Percentiles rank a stretch among this genome's conserved stretches.
These are phyloP conservation scores for Bradypodion ventrale DNA, from an alignment of 2,797 vertebrate genomes.

Conservation along the genomic window DNA sequence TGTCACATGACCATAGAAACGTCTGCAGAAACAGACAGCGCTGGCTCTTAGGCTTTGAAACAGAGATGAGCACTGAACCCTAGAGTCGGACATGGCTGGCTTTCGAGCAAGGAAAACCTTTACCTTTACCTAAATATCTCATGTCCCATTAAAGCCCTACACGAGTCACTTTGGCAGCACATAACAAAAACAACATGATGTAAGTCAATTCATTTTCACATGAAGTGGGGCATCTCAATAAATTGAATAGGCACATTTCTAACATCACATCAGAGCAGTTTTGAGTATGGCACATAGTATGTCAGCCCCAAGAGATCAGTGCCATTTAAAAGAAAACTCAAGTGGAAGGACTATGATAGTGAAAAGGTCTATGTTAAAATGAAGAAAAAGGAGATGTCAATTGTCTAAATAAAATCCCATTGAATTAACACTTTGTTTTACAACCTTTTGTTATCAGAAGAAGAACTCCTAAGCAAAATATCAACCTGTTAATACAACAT, in stretches of 20 bases:
- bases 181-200: not conserved
- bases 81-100: no score
- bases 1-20: no score
- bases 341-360: constrained; percentile 42
- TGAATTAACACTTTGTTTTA: not conserved
- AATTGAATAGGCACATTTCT: constrained; percentile 1
- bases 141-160: no score
- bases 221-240: constrained; percentile 29
- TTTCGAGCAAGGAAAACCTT: no score
- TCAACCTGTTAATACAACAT: constrained; percentile 41
- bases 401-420: constrained; percentile 28
- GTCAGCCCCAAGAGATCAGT: constrained; percentile 16
- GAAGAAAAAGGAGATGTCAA: not conserved
- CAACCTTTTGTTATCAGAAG: constrained; percentile 35
- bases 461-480: not conserved
- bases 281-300: not conserved
- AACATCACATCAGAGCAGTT: constrained; percentile 13
- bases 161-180: no score
- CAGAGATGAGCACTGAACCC: no score
- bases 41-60: no score
- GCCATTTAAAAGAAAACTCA: constrained; percentile 39
- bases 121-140: no score
- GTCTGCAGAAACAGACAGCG: no score
- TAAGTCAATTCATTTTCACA: constrained; percentile 30
- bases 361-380: constrained; percentile 24